Base-by-base conservation (phyloP, 2,888 invertebrate species). In the Dorcus parallelipipedus region DNA sequence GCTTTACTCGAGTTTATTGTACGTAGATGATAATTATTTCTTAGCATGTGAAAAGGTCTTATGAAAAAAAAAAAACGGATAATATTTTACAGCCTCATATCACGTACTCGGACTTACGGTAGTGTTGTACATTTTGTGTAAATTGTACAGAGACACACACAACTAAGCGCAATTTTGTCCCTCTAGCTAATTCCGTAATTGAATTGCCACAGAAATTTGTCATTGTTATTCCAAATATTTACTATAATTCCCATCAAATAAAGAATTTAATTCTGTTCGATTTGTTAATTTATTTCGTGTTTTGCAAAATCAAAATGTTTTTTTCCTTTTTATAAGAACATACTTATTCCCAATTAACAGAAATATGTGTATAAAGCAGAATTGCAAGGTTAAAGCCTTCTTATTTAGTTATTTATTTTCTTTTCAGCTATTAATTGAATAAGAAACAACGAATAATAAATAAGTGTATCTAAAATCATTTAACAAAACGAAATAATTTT, bases 151-250 rank as follows among this genome's bases (percentile, higher is more conserved):
- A 49, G 38, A 49, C 45, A 49, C 40, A 20, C 52, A 59, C 53
- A 59, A 55, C 48, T 54, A 59, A 61, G 58, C 55, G 63, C 65
- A 58, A 59, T 61, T 63, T 63, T 63, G 63, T 59, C 56, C 63
- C 60, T 59, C 62, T 69, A 69, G 67, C 67, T 67, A 66, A 64
- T 67, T 63, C 63, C 63, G 58, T 56, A 58, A 55, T 57, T 64
- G 52, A 60, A 61, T 65, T 59, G 60, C 61, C 60, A 64, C 61
- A 62, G 58, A 55, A 62, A 66, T 66, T 66, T 66, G 64, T 66
- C 66, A 67, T 64, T 66, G 67, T 67, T 68, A 67, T 62, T 64
- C 67, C 66, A 64, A 67, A 66, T 64, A 67, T 66, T 68, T 69
- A 68, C 67, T 67, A 67, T 67, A 62, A 64, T 65, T 64, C 65